Evolutionary conservation across 2,113 vertebrate genomes (phyloP).

Genomic region (Paraplagusia blochii): DNA sequence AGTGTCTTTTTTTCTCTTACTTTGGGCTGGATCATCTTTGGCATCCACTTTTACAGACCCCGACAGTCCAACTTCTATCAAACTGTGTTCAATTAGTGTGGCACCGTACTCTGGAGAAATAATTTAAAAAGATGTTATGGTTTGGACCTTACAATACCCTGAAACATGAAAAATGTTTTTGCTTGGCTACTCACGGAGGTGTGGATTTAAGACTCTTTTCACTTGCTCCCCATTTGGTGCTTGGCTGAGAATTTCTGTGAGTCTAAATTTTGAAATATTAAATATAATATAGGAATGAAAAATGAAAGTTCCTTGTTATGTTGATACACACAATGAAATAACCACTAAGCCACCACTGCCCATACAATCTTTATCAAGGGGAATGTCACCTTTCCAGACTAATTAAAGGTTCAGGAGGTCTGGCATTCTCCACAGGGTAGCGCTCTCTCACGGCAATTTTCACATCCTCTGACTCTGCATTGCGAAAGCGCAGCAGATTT

Average conservation of each 20-base stretch:
- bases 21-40: conserved; percentile 73
- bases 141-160: background rate
- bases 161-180: too few species aligned
- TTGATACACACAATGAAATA: too few species aligned
- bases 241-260: conserved; percentile 82
- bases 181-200: conserved; percentile 84
- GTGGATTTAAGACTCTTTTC: conserved; percentile 89
- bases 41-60: conserved; percentile 81
- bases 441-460: conserved; percentile 90
- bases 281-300: too few species aligned
- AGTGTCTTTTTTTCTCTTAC: conserved; percentile 37
- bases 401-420: conserved; percentile 78
- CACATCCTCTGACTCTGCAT: conserved; percentile 87
- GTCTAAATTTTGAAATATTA: conserved; percentile 62
- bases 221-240: conserved; percentile 85
- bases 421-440: conserved; percentile 87
- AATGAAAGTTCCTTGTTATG: too few species aligned
- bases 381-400: conserved; percentile 79
- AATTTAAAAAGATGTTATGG: conserved; percentile 1
- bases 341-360: too few species aligned
- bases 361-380: too few species aligned
- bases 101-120: conserved; percentile 84
- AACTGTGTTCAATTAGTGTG: conserved; percentile 92
- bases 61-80: conserved; percentile 84
- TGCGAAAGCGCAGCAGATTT: conserved; percentile 93